Conservation (phyloP, 2,797 vertebrate species). For the Lateolabrax maculatus region DNA sequence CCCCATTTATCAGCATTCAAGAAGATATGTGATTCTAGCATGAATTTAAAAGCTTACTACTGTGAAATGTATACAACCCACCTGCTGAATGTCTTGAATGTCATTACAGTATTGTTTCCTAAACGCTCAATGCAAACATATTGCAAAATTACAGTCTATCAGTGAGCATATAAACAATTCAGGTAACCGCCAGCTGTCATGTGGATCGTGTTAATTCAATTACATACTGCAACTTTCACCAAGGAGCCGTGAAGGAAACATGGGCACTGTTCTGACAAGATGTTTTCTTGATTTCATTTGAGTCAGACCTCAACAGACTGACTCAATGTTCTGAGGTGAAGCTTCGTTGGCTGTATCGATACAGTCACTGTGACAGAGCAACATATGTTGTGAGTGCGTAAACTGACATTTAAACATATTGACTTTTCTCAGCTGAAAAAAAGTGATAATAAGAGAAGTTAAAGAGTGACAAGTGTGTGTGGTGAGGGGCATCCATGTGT, state of each 20-base stretch:
- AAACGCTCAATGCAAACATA: not conserved
- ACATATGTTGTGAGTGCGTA: constrained; percentile 33
- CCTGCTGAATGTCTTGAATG: no score
- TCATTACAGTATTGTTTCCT: not conserved
- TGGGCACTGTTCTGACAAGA: constrained; percentile 27
- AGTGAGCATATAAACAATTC: not conserved
- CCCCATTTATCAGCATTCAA: not conserved
- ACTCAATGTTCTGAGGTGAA: constrained; percentile 49
- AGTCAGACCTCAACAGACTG: constrained; percentile 43
- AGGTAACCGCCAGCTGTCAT: not conserved
- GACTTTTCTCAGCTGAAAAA: constrained; percentile 15
- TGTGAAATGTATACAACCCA: no score
- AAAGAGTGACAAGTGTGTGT: constrained; percentile 11
- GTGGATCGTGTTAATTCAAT: not conserved
- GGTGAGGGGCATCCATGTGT: not conserved
- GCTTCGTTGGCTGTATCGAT: constrained; percentile 33
- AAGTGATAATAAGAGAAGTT: constrained; percentile 33
- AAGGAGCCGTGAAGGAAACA: not conserved
- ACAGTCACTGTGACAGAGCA: constrained; percentile 22
- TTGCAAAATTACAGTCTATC: not conserved
- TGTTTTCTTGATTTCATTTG: constrained; percentile 38
- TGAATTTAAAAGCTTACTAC: not conserved
- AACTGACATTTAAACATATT: constrained; percentile 19
- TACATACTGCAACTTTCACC: not conserved
- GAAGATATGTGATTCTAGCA: not conserved